Evolutionary conservation across 2,797 vertebrate species (phyloP), one percentile per base, ranked within the genome.

Genomic region (Mus minutoides): DNA sequence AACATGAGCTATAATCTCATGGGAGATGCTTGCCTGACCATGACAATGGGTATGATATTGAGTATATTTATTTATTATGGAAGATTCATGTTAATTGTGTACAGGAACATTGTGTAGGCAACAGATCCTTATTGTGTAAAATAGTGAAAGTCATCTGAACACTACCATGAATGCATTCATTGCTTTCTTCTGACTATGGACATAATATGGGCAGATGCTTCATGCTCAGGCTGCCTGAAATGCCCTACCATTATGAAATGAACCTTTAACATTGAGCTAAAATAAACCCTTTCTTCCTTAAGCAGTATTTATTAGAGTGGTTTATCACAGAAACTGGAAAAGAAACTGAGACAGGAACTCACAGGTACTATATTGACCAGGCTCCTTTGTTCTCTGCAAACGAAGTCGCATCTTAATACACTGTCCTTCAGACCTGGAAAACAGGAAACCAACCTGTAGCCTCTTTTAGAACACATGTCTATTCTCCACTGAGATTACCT

Each of bases 391-490:
- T 6, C n/a, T 87, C 26, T 29, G 13, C 9, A 94, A 1, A 19
- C 3, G 0, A 0, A 31, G 0, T 54, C 0, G 34, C 31, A 17
- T 7, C 77, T 88, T 10, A 29, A 67, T 34, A 67, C 96, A 95
- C 10, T 14, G 29, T 24, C 22, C 49, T 1, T 52, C 1, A 40
- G 73, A 58, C 46, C 96, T 96, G 49, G 82, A 62, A 82, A 62
- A 58, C 16, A 60, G 17, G 34, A 11, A 46, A 60, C 22, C 16
- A 2, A 0, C 0, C 3, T 8, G 12, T n/a, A 46, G 62, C 4
- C 0, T 52, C 17, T 17, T 17, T 80, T 40, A 7, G 4, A 29
- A 76, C 2, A 2, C 54, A 58, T 34, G 0, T 34, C 31, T 67
- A 3, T 67, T 34, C 62, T 7, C 0, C 6, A 12, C 52, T 3